Percentiles rank a stretch among this genome's conserved stretches.
Conservation (phyloP, 2,113 vertebrate species). For the Arenaria interpres region DNA sequence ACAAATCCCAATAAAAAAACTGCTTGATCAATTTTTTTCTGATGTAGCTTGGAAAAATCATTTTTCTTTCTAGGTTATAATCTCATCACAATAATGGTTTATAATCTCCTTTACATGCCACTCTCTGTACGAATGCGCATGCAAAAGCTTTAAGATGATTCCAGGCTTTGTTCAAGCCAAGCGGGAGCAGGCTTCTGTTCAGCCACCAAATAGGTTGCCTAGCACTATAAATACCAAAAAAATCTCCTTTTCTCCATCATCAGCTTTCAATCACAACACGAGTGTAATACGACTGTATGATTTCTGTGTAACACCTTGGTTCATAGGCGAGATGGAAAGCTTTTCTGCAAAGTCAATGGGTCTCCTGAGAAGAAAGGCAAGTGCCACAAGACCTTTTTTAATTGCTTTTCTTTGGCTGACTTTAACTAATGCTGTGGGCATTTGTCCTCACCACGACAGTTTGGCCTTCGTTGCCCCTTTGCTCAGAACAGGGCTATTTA, state of each 20-base stretch:
- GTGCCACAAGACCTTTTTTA: conserved; percentile 29
- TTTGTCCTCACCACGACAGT: background rate
- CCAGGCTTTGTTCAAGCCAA: background rate
- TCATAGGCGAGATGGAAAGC: background rate
- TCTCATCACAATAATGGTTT: background rate
- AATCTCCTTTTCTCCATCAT: background rate
- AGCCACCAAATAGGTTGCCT: background rate
- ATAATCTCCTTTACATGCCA: background rate
- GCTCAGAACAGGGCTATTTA: background rate
- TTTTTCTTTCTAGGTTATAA: background rate
- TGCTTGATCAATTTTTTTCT: background rate
- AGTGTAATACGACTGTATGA: background rate
- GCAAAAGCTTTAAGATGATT: background rate
- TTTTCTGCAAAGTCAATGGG: background rate
- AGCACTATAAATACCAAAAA: background rate
- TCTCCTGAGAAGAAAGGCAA: conserved; percentile 10
- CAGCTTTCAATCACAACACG: background rate
- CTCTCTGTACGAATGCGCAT: background rate
- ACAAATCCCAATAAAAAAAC: background rate
- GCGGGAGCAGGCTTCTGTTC: background rate
- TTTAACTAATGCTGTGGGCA: conserved; percentile 44
- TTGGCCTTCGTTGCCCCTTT: background rate
- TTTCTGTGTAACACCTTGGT: background rate
- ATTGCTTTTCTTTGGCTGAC: conserved; percentile 29
- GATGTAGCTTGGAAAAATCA: background rate